phyloP scores from a whole-genome alignment of 2,113 vertebrate species.

The Canis aureus region DNA sequence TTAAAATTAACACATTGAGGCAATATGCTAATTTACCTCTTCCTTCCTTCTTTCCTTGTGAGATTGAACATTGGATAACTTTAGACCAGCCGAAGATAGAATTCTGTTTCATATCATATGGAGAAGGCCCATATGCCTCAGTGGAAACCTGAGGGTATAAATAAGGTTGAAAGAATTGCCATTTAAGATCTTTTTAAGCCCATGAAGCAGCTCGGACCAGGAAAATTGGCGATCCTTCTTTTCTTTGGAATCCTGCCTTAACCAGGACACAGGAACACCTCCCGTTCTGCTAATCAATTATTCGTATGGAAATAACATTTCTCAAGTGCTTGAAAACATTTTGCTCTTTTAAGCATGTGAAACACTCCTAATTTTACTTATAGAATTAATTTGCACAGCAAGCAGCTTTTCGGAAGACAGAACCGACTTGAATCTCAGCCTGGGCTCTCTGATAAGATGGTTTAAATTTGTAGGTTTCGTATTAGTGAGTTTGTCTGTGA shows the following conservation, averaged over 20 bases:
- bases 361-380: background rate
- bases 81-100: constrained; percentile 21
- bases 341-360: background rate
- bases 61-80: background rate
- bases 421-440: background rate
- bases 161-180: background rate
- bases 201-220: background rate
- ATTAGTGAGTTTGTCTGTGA: background rate
- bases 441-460: background rate
- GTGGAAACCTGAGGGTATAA: background rate
- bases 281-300: background rate
- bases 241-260: background rate
- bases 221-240: background rate
- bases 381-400: background rate
- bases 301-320: background rate
- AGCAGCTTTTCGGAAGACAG: background rate
- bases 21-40: background rate
- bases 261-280: background rate
- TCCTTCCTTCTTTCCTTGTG: background rate
- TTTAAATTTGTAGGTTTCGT: background rate
- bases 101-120: background rate
- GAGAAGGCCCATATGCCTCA: background rate
- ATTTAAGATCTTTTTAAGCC: background rate
- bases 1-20: background rate
- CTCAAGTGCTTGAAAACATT: background rate